These are phyloP conservation scores for Epirrhoe tristata DNA, from an alignment of 2,888 invertebrate species.

Conservation along the genomic window DNA sequence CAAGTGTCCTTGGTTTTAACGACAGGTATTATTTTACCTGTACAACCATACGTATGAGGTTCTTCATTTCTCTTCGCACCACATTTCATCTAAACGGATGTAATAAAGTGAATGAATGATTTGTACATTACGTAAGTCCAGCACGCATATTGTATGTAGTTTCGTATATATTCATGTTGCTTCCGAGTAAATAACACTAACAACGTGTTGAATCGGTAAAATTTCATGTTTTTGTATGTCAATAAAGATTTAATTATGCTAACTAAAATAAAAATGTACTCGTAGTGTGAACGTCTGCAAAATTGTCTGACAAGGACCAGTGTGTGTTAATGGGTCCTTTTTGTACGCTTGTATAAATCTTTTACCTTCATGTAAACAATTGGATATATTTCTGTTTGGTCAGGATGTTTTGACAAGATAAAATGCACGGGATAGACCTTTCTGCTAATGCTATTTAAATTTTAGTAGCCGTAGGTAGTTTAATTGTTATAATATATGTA, in stretches of 20 bases:
- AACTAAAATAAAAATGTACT: constrained; percentile 17
- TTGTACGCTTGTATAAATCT: not conserved
- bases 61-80: not conserved
- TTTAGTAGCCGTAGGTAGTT: not conserved
- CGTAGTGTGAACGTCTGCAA: constrained; percentile 9
- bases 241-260: constrained; percentile 25
- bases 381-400: not conserved
- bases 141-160: constrained; percentile 37
- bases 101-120: not conserved
- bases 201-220: constrained; percentile 20
- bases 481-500: not conserved
- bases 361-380: not conserved
- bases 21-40: not conserved
- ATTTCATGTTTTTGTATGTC: constrained; percentile 23
- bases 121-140: constrained; percentile 5
- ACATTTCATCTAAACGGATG: not conserved
- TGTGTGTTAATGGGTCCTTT: too few species aligned
- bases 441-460: not conserved
- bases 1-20: too few species aligned
- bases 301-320: not conserved
- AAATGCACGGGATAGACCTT: not conserved
- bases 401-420: not conserved
- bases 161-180: constrained; percentile 33
- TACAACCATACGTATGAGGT: not conserved
- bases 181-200: constrained; percentile 37